Conservation (phyloP, 2,797 vertebrate species). For the Dendrocincla tyrannina region DNA sequence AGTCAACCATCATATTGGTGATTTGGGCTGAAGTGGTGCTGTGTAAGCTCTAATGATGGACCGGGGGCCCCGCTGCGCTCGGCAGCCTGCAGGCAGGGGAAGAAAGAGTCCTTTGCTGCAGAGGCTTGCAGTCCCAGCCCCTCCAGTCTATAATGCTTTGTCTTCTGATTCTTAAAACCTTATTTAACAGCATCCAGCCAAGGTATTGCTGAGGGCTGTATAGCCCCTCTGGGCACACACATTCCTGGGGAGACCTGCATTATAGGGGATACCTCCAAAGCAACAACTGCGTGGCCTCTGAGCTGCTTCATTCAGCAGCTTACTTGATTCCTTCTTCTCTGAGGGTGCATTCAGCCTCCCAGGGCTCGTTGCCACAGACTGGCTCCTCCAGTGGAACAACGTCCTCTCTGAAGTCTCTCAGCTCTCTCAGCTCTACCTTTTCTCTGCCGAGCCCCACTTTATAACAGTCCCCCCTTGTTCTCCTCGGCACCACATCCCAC, state of each 20-base stretch:
- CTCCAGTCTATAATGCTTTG: background rate
- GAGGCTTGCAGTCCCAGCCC: background rate
- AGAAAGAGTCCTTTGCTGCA: conserved; percentile 10
- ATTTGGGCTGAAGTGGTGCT: background rate
- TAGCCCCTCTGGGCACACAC: background rate
- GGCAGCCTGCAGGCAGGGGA: background rate
- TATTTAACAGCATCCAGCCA: background rate
- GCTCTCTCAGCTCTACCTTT: background rate
- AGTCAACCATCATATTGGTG: conserved; percentile 28
- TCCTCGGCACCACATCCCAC: background rate
- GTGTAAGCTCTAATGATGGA: conserved; percentile 20
- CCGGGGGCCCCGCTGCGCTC: background rate
- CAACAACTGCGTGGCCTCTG: fast-evolving
- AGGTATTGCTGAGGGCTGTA: background rate
- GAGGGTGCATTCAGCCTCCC: background rate
- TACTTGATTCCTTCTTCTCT: background rate
- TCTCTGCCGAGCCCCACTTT: background rate
- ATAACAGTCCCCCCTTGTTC: conserved; percentile 38
- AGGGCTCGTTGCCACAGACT: background rate
- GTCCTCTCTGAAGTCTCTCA: background rate
- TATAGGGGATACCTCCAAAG: background rate
- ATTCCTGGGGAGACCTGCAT: fast-evolving
- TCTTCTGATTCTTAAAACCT: background rate
- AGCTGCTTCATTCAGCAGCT: background rate
- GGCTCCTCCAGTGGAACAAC: background rate